These are phyloP conservation scores for Schrankia costaestrigalis DNA, from an alignment of 2,888 invertebrate species.

Conservation along the genomic window DNA sequence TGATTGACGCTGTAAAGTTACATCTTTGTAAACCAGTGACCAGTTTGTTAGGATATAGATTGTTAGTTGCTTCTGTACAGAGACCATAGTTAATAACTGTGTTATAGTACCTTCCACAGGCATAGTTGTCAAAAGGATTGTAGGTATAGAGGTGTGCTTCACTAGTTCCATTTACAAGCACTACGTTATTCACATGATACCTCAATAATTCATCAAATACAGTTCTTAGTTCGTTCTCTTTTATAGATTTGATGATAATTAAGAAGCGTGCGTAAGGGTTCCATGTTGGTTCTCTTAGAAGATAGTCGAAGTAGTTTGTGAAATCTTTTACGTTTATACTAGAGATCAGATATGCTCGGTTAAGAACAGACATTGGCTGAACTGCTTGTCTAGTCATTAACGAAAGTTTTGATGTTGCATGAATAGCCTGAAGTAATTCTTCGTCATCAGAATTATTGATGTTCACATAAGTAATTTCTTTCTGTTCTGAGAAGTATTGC, in stretches of 20 bases:
- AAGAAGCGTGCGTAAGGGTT: constrained; percentile 42
- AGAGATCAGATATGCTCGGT: constrained; percentile 38
- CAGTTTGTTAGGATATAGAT: constrained; percentile 40
- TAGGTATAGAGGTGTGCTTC: constrained; percentile 47
- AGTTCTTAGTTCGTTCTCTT: constrained; percentile 14
- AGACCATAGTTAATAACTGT: constrained; percentile 42
- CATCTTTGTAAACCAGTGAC: constrained; percentile 46
- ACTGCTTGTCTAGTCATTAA: constrained; percentile 5
- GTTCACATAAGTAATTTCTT: constrained; percentile 19
- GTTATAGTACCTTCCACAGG: constrained; percentile 50
- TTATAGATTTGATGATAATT: constrained; percentile 34
- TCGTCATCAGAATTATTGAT: constrained; percentile 13
- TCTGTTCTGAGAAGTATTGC: constrained; percentile 21
- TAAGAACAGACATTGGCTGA: constrained; percentile 2
- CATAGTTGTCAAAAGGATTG: constrained; percentile 53
- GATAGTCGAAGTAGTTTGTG: constrained; percentile 13
- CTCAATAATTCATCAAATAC: constrained; percentile 45
- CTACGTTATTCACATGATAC: constrained; percentile 37
- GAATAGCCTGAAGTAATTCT: constrained; percentile 19
- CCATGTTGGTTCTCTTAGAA: constrained; percentile 40
- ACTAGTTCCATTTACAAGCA: constrained; percentile 38
- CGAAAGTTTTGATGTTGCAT: constrained; percentile 9
- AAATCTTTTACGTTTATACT: constrained; percentile 26
- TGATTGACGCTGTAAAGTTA: constrained; percentile 35
- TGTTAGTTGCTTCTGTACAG: constrained; percentile 30